These are phyloP conservation scores for Botia almorhae DNA, from an alignment of 2,797 vertebrate genomes.

Conservation along the genomic window DNA sequence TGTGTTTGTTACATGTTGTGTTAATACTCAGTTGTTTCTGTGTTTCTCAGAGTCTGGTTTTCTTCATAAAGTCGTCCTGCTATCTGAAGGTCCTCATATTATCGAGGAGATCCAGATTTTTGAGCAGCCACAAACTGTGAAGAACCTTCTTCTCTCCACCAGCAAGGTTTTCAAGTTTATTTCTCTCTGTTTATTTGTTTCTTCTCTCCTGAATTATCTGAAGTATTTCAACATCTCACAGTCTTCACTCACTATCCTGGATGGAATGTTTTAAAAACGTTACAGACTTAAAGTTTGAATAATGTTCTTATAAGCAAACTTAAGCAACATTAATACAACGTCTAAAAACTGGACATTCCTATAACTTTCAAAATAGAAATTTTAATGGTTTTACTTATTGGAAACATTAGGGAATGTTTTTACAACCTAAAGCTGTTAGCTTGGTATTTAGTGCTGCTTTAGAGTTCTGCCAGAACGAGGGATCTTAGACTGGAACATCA, in stretches of 20 bases:
- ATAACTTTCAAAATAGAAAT: no score
- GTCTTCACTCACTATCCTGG: no score
- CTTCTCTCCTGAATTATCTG: background rate
- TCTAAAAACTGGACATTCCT: slow-evolving; percentile 28
- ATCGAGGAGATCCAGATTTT: slow-evolving; percentile 88
- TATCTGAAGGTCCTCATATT: slow-evolving; percentile 64
- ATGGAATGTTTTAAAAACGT: slow-evolving; percentile 25
- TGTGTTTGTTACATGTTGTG: background rate
- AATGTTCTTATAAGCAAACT: no score
- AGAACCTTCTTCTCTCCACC: slow-evolving; percentile 78
- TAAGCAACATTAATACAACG: no score
- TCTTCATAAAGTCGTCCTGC: slow-evolving; percentile 82
- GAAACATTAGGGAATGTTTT: no score
- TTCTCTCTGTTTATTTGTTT: background rate
- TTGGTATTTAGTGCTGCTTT: no score
- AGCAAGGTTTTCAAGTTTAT: slow-evolving; percentile 74
- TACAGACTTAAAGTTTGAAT: no score
- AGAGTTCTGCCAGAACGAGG: no score
- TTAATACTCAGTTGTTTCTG: background rate
- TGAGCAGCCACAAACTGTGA: slow-evolving; percentile 67
- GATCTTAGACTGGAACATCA: no score
- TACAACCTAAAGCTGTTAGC: no score
- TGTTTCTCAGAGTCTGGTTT: slow-evolving; percentile 73
- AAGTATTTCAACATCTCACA: no score
- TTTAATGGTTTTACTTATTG: no score